Conservation (phyloP, 2,888 invertebrate species). For the Tenthredo amoena region DNA sequence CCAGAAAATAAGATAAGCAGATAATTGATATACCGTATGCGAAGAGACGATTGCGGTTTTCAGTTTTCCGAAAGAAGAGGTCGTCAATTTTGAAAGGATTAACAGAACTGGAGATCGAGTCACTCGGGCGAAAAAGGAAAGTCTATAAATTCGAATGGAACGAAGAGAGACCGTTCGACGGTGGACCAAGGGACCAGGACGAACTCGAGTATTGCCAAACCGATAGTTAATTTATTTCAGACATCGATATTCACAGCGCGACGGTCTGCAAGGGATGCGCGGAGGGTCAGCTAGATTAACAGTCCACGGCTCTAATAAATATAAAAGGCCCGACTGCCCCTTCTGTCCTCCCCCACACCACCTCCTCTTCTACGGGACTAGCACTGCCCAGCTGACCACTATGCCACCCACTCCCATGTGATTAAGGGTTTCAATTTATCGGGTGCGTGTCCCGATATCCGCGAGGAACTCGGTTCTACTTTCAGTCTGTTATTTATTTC, state of each 20-base stretch:
- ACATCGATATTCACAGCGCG: constrained; percentile 54
- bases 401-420: constrained; percentile 64
- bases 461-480: constrained; percentile 54
- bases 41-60: neutral
- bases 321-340: constrained; percentile 62
- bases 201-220: constrained; percentile 36
- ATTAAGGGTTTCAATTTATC: constrained; percentile 68
- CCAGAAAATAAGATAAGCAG: neutral
- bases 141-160: constrained; percentile 1
- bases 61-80: neutral
- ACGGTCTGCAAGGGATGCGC: constrained; percentile 37
- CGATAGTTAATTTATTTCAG: constrained; percentile 63
- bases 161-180: neutral
- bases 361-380: constrained; percentile 1
- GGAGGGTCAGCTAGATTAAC: constrained; percentile 66
- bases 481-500: constrained; percentile 73
- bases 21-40: neutral
- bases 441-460: constrained; percentile 62
- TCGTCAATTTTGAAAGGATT: neutral
- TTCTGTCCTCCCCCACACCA: constrained; percentile 11
- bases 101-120: neutral
- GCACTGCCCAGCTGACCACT: constrained; percentile 47
- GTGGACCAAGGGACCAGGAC: constrained; percentile 9
- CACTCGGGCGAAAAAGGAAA: neutral
- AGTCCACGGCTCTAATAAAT: constrained; percentile 66